Percentiles rank a stretch among this genome's conserved stretches.
Evolutionary conservation across 2,113 vertebrate genomes (phyloP).

Genomic region (Charina bottae): DNA sequence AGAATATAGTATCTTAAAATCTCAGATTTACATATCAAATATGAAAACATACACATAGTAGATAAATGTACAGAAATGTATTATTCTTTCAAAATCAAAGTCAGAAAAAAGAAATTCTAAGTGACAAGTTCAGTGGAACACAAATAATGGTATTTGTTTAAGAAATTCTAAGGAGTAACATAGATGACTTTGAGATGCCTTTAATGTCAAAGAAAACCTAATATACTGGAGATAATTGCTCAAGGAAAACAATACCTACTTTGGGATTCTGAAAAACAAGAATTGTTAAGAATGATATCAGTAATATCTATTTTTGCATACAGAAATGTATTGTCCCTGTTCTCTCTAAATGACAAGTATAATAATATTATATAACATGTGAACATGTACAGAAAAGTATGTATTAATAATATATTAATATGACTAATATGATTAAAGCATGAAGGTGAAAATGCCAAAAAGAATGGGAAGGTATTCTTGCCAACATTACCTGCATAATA

Average conservation of each 20-base stretch:
- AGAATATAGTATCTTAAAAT: neutral
- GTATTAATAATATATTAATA: too few relatives aligned
- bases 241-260: conserved; percentile 18
- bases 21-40: neutral
- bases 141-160: neutral
- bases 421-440: too few relatives aligned
- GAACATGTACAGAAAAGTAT: too few relatives aligned
- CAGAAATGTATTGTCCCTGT: too few relatives aligned
- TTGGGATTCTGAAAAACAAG: conserved; percentile 16
- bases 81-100: neutral
- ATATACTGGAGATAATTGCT: conserved; percentile 16
- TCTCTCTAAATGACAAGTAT: too few relatives aligned
- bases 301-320: too few relatives aligned
- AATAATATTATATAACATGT: too few relatives aligned
- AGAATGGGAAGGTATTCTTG: neutral
- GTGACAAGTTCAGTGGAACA: neutral
- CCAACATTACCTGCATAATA: too few relatives aligned
- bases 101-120: neutral
- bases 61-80: neutral
- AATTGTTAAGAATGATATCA: neutral
- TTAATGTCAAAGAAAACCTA: conserved; percentile 11
- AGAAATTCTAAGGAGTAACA: neutral
- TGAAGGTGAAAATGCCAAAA: too few relatives aligned
- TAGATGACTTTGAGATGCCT: conserved; percentile 6
- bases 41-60: too few relatives aligned